These are phyloP conservation scores for Ditylenchus dipsaci DNA, from an alignment of 1,140 invertebrate genomes.

Conservation along the genomic window DNA sequence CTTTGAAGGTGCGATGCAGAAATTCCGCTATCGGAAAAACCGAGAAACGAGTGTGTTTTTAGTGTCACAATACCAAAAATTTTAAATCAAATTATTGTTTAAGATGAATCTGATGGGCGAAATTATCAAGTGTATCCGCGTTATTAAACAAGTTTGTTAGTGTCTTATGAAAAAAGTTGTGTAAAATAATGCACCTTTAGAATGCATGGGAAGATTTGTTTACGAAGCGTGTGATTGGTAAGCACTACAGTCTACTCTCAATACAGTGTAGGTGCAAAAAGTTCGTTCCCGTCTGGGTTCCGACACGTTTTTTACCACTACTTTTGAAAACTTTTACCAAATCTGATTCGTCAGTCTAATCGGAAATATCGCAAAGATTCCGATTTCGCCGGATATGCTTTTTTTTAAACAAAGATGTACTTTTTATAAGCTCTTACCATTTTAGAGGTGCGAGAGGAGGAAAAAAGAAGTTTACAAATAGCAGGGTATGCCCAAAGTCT, in stretches of 20 bases:
- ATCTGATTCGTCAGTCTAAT: no score
- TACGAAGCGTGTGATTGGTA: conserved; percentile 63
- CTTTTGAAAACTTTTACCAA: no score
- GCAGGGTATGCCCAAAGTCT: conserved; percentile 65
- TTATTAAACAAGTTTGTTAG: conserved; percentile 68
- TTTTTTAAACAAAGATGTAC: not conserved
- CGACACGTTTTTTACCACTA: no score
- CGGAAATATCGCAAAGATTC: no score
- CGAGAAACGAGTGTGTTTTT: conserved; percentile 54
- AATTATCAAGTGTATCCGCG: conserved; percentile 65
- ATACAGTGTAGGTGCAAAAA: not conserved
- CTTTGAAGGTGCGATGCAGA: conserved; percentile 50
- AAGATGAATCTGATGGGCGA: conserved; percentile 64
- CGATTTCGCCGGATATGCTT: conserved; percentile 15
- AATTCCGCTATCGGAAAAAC: conserved; percentile 58
- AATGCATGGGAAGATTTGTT: conserved; percentile 82
- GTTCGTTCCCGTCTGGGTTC: no score
- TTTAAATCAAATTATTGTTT: conserved; percentile 3
- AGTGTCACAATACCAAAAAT: not conserved
- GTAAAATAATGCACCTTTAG: conserved; percentile 59
- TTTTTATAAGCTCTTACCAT: conserved; percentile 1
- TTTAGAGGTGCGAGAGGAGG: conserved; percentile 64
- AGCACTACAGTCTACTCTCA: not conserved
- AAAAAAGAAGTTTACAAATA: conserved; percentile 64
- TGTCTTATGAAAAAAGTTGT: no score